A percentile compares a stretch with the other conserved stretches of the same genome.
These are phyloP conservation scores for Drosophila eugracilis DNA, from an alignment of 1,140 invertebrate genomes.

Conservation along the genomic window DNA sequence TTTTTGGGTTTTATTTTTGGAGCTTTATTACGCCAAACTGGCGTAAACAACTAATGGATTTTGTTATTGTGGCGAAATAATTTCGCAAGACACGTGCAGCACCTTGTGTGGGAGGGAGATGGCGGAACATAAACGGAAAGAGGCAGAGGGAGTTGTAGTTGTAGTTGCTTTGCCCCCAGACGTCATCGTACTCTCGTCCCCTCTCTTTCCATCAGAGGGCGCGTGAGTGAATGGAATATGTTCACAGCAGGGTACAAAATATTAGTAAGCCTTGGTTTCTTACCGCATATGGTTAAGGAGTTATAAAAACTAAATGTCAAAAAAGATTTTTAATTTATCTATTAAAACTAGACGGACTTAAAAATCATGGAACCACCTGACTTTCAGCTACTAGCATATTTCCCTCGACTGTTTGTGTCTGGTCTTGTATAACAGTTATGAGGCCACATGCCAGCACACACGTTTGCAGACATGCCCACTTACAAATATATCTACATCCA, in stretches of 20 bases:
- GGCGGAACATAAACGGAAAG: neutral
- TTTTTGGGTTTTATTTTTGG: slow-evolving; percentile 19
- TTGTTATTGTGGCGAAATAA: slow-evolving; percentile 30
- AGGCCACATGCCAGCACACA: slow-evolving; percentile 37
- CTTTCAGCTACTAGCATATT: neutral
- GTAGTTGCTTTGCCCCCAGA: slow-evolving; percentile 22
- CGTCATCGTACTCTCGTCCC: slow-evolving; percentile 33
- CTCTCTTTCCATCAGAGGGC: slow-evolving; percentile 1
- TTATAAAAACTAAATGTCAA: too few relatives aligned
- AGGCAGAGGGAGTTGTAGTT: slow-evolving; percentile 9
- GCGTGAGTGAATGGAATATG: slow-evolving; percentile 26
- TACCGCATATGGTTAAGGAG: too few relatives aligned
- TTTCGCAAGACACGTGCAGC: slow-evolving; percentile 45
- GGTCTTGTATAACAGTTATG: slow-evolving; percentile 49
- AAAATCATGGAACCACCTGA: neutral
- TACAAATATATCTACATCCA: neutral
- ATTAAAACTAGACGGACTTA: too few relatives aligned
- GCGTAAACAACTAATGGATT: slow-evolving; percentile 27
- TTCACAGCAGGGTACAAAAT: neutral
- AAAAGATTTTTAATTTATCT: too few relatives aligned
- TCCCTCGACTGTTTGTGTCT: slow-evolving; percentile 14
- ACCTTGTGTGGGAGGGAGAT: neutral
- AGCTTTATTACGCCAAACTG: slow-evolving; percentile 24
- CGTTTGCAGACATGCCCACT: slow-evolving; percentile 12
- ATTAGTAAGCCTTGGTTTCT: too few relatives aligned